phyloP scores from a whole-genome alignment of 1,140 invertebrate species.

The Diachasmimorpha longicaudata region DNA sequence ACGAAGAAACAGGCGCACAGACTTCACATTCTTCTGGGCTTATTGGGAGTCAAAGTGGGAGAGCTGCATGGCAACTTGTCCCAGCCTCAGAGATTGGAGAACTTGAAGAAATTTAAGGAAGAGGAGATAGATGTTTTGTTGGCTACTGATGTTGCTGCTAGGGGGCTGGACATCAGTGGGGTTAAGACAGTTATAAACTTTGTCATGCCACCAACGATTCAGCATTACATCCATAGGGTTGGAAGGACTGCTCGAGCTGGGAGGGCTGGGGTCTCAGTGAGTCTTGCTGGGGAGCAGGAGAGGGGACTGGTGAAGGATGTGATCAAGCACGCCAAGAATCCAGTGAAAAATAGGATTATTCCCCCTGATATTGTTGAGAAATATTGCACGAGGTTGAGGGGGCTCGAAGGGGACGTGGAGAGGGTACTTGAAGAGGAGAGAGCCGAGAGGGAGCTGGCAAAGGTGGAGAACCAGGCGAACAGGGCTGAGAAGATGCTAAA shows the following conservation, averaged over 20 bases:
- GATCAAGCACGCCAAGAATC: constrained; percentile 83
- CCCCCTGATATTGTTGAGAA: constrained; percentile 88
- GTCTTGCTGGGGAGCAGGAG: constrained; percentile 91
- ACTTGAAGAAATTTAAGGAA: constrained; percentile 88
- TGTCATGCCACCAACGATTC: constrained; percentile 89
- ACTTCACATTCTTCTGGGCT: constrained; percentile 87
- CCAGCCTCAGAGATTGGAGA: constrained; percentile 89
- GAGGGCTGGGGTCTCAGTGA: constrained; percentile 87
- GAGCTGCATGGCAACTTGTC: constrained; percentile 96
- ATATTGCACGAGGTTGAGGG: constrained; percentile 76
- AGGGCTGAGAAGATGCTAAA: constrained; percentile 79
- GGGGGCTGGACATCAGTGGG: constrained; percentile 95
- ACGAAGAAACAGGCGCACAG: constrained; percentile 95
- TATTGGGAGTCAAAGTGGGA: constrained; percentile 85
- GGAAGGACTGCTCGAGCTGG: constrained; percentile 95
- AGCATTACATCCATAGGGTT: constrained; percentile 96
- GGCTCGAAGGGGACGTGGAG: constrained; percentile 79
- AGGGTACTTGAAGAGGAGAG: constrained; percentile 84
- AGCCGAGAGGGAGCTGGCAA: constrained; percentile 81
- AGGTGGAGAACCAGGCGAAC: constrained; percentile 85
- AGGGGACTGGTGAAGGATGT: constrained; percentile 90
- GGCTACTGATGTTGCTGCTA: constrained; percentile 95
- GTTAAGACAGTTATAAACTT: constrained; percentile 98
- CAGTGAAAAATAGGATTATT: constrained; percentile 87
- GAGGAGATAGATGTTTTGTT: constrained; percentile 89